Evolutionary conservation across 2,113 vertebrate species (phyloP).

Genomic region (Haplotaxodon microlepis): DNA sequence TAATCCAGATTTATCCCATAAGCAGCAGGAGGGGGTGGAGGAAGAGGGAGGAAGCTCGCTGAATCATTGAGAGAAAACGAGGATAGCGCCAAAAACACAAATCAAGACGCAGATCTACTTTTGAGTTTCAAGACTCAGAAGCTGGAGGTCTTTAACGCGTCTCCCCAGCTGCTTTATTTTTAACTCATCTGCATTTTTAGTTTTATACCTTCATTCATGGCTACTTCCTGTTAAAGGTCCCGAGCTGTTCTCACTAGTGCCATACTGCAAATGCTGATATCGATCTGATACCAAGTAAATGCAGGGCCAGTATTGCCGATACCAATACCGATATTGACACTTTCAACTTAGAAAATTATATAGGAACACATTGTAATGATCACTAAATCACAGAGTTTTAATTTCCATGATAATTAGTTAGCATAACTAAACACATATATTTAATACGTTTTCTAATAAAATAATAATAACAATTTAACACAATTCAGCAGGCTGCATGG

Average conservation of each 20-base stretch:
- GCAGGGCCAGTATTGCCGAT: neutral
- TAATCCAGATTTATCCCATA: constrained; percentile 42
- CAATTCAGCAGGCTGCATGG: neutral
- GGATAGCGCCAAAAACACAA: constrained; percentile 5
- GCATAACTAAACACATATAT: neutral
- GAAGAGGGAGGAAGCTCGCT: constrained; percentile 4
- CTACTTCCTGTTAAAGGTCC: neutral
- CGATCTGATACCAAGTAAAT: neutral
- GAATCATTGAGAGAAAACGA: constrained; percentile 50
- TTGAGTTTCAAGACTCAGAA: neutral
- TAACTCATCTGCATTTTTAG: neutral
- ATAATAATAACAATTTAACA: neutral
- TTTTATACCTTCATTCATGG: neutral
- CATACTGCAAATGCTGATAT: neutral
- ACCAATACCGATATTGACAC: neutral
- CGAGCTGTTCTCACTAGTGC: neutral
- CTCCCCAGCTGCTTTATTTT: neutral
- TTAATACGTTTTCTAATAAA: neutral
- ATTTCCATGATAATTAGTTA: neutral
- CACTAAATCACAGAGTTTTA: neutral
- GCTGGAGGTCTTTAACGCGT: neutral
- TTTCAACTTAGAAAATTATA: neutral
- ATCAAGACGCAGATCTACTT: neutral
- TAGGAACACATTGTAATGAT: neutral
- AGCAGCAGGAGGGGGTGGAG: constrained; percentile 18